phyloP scores from a whole-genome alignment of 2,888 invertebrate genomes.

The Leucoma salicis region DNA sequence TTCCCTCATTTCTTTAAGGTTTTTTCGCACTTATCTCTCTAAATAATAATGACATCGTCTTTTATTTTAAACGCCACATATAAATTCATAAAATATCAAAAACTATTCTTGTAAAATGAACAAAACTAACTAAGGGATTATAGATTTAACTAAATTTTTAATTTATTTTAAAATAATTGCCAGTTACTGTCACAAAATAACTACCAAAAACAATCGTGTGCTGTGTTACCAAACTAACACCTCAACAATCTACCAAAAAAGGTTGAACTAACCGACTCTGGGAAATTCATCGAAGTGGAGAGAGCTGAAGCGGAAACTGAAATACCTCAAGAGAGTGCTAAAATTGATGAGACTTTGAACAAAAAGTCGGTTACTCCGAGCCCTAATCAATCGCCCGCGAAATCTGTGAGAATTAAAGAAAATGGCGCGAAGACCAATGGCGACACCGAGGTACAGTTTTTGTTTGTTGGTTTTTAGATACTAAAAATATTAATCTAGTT shows the following conservation, averaged over 20 bases:
- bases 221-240: slow-evolving; percentile 67
- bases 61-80: no score
- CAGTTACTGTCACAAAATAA: slow-evolving; percentile 22
- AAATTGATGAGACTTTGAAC: slow-evolving; percentile 30
- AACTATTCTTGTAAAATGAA: no score
- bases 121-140: no score
- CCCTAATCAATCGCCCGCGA: slow-evolving; percentile 66
- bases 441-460: slow-evolving; percentile 54
- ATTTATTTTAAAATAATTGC: neutral
- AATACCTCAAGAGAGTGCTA: slow-evolving; percentile 34
- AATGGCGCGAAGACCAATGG: slow-evolving; percentile 65
- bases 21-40: no score
- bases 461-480: slow-evolving; percentile 15
- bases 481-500: slow-evolving; percentile 36
- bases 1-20: no score
- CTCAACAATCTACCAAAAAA: slow-evolving; percentile 40
- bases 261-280: slow-evolving; percentile 78
- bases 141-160: neutral
- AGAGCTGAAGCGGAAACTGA: slow-evolving; percentile 45
- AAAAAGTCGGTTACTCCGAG: slow-evolving; percentile 38
- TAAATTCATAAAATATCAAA: no score
- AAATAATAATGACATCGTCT: no score
- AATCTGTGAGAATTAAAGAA: slow-evolving; percentile 73
- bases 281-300: slow-evolving; percentile 79
- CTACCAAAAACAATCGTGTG: slow-evolving; percentile 41